Percentiles rank a stretch among this genome's conserved stretches.
These are phyloP conservation scores for Anneissia japonica DNA, from an alignment of 35 echinoderm and acorn worm species.

Conservation along the genomic window DNA sequence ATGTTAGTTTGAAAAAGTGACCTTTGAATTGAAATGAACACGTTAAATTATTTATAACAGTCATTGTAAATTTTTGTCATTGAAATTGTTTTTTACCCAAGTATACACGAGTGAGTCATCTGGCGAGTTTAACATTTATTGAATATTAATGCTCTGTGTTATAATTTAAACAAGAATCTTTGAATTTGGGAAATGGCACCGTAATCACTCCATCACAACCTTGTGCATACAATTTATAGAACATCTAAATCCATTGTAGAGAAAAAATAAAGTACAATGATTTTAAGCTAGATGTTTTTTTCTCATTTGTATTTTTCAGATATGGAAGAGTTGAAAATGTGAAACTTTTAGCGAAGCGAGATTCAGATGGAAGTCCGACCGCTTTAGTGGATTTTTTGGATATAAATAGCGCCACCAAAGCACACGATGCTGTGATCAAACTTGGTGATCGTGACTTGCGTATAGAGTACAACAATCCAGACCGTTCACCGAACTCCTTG, in stretches of 20 bases:
- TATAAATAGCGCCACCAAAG: conserved; percentile 98
- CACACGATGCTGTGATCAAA: conserved; percentile 91
- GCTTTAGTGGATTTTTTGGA: conserved; percentile 99
- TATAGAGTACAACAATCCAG: conserved; percentile 98
- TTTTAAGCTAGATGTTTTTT: background rate
- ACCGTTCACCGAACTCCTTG: conserved; percentile 58
- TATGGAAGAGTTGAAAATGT: conserved; percentile 99
- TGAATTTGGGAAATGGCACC: too few relatives aligned
- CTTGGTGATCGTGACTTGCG: conserved; percentile 91
- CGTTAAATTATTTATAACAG: too few relatives aligned
- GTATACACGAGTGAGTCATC: too few relatives aligned
- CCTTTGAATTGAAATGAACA: too few relatives aligned
- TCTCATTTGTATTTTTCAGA: conserved; percentile 36
- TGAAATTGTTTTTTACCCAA: too few relatives aligned
- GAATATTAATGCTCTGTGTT: too few relatives aligned
- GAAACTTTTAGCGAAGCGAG: conserved; percentile 86
- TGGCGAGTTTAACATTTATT: too few relatives aligned
- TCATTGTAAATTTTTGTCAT: too few relatives aligned
- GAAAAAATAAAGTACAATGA: background rate
- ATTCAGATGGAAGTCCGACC: conserved; percentile 76
- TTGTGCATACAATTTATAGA: too few relatives aligned
- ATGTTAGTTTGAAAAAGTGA: too few relatives aligned
- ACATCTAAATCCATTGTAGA: background rate
- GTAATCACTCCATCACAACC: too few relatives aligned
- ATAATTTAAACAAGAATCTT: too few relatives aligned